Base-by-base conservation (phyloP, 92 coral and sea anemone genomes). In the Palythoa heliodiscus region DNA sequence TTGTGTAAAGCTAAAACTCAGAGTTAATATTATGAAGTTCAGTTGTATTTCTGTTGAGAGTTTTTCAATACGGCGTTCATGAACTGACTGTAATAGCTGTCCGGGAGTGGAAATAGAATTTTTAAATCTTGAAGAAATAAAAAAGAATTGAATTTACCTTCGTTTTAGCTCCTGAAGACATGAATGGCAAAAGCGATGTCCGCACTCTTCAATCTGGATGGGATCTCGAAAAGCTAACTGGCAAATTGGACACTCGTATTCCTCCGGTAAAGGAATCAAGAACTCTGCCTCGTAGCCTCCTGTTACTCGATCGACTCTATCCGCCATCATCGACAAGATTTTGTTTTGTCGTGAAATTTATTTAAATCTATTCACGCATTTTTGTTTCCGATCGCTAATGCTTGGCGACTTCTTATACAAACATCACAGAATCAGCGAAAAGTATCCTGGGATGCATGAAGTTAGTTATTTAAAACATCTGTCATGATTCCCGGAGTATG, bases 141-240 rank as follows among this genome's bases (percentile, higher is more conserved):
- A 48, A 38, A 6, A 50, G 23, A 77, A 47, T 24, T 11, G 24
- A 16, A 23, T n/a, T 24, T 83, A 95, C 99, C 98, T 87, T 88
- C 98, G 92, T 70, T 93, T 93, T 35, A 96, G 88, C 82, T 96
- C 99, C 75, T 96, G 98, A 43, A 96, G 89, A 76, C 99, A 96
- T 7, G 98, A 94, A 80, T 96, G 98, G 87, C 99, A 96, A 82
- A 96, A 91, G 52, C 99, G 91, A 76, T 96, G 99, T 10, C 99
- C 99, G 73, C 99, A 96, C 35, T 96, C 99, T 58, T 94, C 99
- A 69, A 96, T 92, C 87, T 96, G 99, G 52, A 96, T 89, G 11
- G 99, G 99, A 88, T 96, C 99, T 52, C 99, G 92, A 86, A 94
- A 96, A 23, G 99, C 99, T 25, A 96, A 88, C 89, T 96, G 99